phyloP scores from a whole-genome alignment of 2,797 vertebrate species.

The Antrozous pallidus region DNA sequence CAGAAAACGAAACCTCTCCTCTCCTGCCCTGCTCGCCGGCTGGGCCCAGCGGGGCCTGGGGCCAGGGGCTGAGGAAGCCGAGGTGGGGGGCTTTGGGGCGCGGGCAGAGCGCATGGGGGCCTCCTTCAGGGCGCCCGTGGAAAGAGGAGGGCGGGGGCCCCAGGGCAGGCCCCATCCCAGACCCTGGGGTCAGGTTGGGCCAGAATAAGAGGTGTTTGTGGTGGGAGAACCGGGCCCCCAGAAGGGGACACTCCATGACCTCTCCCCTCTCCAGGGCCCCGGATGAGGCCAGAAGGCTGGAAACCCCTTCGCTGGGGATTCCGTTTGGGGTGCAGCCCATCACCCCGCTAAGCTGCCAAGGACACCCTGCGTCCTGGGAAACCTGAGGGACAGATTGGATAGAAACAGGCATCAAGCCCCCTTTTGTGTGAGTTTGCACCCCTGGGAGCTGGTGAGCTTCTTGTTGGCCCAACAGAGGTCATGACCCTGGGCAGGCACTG shows the following conservation, averaged over 20 bases:
- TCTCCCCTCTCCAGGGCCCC: neutral
- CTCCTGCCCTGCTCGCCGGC: neutral
- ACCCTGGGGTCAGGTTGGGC: neutral
- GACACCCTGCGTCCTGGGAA: neutral
- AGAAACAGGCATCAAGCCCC: neutral
- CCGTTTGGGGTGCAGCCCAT: neutral
- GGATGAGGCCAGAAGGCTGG: neutral
- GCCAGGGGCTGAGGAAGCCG: neutral
- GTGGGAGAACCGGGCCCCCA: neutral
- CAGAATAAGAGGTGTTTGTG: neutral
- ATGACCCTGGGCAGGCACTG: conserved; percentile 86
- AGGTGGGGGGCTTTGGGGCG: neutral
- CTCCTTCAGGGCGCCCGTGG: neutral
- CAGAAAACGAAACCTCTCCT: conserved; percentile 69
- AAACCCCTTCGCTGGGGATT: neutral
- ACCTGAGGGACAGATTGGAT: neutral
- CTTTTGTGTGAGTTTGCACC: neutral
- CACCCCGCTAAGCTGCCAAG: neutral
- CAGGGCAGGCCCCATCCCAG: conserved; percentile 43
- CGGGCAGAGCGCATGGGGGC: neutral
- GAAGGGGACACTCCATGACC: neutral
- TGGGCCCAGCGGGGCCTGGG: neutral
- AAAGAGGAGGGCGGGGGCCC: neutral
- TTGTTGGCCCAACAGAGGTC: conserved; percentile 89
- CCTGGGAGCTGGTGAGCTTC: conserved; percentile 85